Evolutionary conservation across 1,140 invertebrate genomes (phyloP).

Genomic region (Melipona quadrifasciata): DNA sequence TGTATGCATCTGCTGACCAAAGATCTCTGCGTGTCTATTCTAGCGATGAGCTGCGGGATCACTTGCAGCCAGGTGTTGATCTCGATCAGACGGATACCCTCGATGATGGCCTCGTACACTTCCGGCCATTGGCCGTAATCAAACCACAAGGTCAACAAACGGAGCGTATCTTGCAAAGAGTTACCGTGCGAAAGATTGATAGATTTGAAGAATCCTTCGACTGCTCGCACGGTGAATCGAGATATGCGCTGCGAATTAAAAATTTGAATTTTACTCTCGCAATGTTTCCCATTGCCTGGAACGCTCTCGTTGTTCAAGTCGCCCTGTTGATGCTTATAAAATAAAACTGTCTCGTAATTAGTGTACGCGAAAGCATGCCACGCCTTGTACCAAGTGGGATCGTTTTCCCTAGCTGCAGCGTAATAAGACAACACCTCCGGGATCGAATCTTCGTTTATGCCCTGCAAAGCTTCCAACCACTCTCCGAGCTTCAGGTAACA

Average conservation of each 20-base stretch:
- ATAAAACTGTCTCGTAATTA: slow-evolving; percentile 98
- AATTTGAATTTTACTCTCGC: slow-evolving; percentile 64
- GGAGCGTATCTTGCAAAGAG: slow-evolving; percentile 98
- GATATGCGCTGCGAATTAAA: slow-evolving; percentile 84
- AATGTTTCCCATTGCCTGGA: slow-evolving; percentile 64
- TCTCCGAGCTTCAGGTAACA: slow-evolving; percentile 95
- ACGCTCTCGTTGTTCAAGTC: slow-evolving; percentile 76
- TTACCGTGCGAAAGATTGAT: slow-evolving; percentile 96
- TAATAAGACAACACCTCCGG: slow-evolving; percentile 93
- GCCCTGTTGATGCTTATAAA: slow-evolving; percentile 90
- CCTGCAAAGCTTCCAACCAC: slow-evolving; percentile 93
- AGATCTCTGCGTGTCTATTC: slow-evolving; percentile 96
- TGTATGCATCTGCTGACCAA: slow-evolving; percentile 95
- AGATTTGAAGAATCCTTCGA: slow-evolving; percentile 97
- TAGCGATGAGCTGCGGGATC: slow-evolving; percentile 98
- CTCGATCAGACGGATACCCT: slow-evolving; percentile 95
- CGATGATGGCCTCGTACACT: slow-evolving; percentile 95
- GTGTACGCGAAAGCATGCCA: slow-evolving; percentile 99
- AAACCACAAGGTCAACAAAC: slow-evolving; percentile 96
- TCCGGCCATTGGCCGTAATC: slow-evolving; percentile 96
- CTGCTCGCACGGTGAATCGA: slow-evolving; percentile 94
- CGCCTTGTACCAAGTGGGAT: slow-evolving; percentile 95
- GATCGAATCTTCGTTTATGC: slow-evolving; percentile 90
- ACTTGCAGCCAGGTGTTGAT: slow-evolving; percentile 99
- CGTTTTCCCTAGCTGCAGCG: slow-evolving; percentile 92